These are phyloP conservation scores for Aramus guarauna DNA, from an alignment of 2,113 vertebrate species.

Conservation along the genomic window DNA sequence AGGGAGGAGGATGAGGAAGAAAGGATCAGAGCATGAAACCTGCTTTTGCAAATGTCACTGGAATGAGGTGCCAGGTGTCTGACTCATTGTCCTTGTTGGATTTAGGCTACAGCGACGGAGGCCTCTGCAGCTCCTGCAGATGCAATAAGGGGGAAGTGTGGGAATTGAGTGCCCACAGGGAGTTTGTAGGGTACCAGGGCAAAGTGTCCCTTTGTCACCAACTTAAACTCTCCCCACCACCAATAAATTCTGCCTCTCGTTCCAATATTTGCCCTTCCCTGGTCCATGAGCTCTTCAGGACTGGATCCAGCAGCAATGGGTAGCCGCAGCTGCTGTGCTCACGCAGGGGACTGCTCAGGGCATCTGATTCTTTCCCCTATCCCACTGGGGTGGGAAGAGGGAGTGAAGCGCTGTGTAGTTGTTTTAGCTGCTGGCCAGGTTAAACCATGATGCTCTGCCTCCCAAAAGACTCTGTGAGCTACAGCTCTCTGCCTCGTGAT, in stretches of 20 bases:
- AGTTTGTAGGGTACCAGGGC: not conserved
- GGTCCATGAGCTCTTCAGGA: not conserved
- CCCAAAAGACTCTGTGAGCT: not conserved
- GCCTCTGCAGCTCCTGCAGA: not conserved
- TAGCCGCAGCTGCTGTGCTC: not conserved
- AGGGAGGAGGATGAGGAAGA: not conserved
- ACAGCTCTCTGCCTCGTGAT: not conserved
- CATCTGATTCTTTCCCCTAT: no score
- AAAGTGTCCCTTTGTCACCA: not conserved
- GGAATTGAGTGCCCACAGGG: not conserved
- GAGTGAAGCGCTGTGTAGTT: no score
- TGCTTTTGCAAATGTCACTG: not conserved
- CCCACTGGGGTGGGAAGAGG: no score
- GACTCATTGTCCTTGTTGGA: not conserved
- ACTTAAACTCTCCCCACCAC: not conserved
- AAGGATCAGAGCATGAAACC: not conserved
- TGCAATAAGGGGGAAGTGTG: no score
- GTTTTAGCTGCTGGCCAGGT: no score
- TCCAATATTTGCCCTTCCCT: not conserved
- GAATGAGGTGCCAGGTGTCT: not conserved
- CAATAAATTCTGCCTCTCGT: rapidly evolving
- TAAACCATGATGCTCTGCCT: not conserved
- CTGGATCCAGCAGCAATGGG: not conserved
- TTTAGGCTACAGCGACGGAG: not conserved
- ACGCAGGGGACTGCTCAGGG: rapidly evolving